Percentiles rank a stretch among this genome's conserved stretches.
phyloP scores from a whole-genome alignment of 1,140 invertebrate species.

The Penaeus vannamei region DNA sequence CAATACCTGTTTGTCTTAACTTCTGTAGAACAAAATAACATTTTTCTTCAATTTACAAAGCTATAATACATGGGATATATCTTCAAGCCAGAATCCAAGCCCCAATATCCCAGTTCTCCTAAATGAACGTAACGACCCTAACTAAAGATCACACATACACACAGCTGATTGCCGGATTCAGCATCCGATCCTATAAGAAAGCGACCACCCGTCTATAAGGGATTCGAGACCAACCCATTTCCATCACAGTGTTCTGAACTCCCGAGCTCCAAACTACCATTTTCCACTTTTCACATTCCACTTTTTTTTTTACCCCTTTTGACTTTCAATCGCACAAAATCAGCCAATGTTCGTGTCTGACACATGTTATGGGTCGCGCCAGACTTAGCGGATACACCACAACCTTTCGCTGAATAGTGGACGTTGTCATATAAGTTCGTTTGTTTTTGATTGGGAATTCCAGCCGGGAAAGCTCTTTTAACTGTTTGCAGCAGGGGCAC shows the following conservation, averaged over 20 bases:
- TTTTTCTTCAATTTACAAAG: neutral
- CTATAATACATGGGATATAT: no score
- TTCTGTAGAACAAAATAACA: neutral
- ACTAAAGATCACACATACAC: neutral
- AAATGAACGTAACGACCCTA: no score
- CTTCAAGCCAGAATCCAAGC: no score
- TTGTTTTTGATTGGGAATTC: no score
- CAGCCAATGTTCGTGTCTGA: conserved; percentile 19
- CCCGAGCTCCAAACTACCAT: conserved; percentile 9
- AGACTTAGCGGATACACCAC: no score
- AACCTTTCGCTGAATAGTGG: no score
- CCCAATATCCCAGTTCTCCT: no score
- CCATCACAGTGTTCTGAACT: neutral
- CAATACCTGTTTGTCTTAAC: no score
- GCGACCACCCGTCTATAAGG: neutral
- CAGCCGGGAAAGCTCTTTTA: no score
- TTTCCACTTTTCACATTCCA: neutral
- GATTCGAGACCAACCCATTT: neutral
- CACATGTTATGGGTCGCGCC: conserved; percentile 16
- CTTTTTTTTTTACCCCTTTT: conserved; percentile 2
- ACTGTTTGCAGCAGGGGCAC: no score
- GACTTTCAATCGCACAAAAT: conserved; percentile 44
- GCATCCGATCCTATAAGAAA: neutral
- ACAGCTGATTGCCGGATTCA: neutral
- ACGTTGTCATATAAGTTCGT: no score